phyloP scores from a whole-genome alignment of 1,140 invertebrate species.

The Grapholita molesta region DNA sequence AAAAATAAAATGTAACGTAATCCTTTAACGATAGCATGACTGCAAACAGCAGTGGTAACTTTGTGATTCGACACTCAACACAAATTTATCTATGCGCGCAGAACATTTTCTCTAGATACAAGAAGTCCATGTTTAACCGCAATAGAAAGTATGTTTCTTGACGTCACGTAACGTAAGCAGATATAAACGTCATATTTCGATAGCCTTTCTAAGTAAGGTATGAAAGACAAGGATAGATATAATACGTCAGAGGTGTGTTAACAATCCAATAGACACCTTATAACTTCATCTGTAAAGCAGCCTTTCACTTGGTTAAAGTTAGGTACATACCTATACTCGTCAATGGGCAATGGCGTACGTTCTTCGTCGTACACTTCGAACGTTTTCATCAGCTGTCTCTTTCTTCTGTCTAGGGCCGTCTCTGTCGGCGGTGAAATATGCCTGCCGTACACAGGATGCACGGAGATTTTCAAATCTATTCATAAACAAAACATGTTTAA shows the following conservation, averaged over 20 bases:
- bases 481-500: background rate
- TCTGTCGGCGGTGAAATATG: slow-evolving; percentile 24
- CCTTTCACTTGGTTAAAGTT: background rate
- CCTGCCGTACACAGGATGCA: slow-evolving; percentile 56
- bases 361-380: slow-evolving; percentile 48
- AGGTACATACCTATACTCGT: slow-evolving; percentile 79
- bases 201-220: background rate
- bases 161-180: slow-evolving; percentile 19
- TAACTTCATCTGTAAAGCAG: background rate
- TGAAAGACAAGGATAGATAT: background rate
- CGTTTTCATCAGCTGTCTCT: slow-evolving; percentile 29
- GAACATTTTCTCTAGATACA: background rate
- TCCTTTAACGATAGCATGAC: background rate
- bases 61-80: background rate
- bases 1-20: background rate
- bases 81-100: background rate
- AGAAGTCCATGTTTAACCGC: no score
- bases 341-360: slow-evolving; percentile 49
- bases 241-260: background rate
- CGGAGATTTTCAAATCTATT: slow-evolving; percentile 30
- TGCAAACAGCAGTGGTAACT: background rate
- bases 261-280: background rate
- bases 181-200: background rate
- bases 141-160: background rate
- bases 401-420: slow-evolving; percentile 27